These are phyloP conservation scores for Oryzias sinensis DNA, from an alignment of 2,797 vertebrate species.

Conservation along the genomic window DNA sequence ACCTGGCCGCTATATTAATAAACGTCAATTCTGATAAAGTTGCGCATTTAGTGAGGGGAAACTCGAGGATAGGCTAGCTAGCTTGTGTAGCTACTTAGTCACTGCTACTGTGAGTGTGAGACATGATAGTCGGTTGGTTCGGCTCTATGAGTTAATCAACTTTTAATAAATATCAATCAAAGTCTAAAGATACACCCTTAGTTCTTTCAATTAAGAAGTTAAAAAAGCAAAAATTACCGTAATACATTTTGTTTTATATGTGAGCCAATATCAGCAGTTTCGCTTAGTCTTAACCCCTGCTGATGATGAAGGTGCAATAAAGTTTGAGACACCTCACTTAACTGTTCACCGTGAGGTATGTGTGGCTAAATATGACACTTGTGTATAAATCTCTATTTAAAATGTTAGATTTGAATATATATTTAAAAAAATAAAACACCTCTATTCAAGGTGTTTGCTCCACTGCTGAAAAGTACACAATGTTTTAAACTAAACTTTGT, in stretches of 20 bases:
- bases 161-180: not conserved
- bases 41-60: constrained; percentile 7
- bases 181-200: not conserved
- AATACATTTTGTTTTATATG: not conserved
- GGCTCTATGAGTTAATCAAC: constrained; percentile 24
- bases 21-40: constrained; percentile 10
- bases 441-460: not conserved
- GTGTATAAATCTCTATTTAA: too few species aligned
- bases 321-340: constrained; percentile 45
- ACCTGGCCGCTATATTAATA: not conserved
- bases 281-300: not conserved
- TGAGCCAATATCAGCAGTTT: constrained; percentile 5
- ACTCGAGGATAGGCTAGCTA: constrained; percentile 29
- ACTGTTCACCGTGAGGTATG: not conserved
- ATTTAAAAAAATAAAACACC: constrained; percentile 1
- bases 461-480: not conserved
- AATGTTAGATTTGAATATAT: not conserved
- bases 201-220: too few species aligned
- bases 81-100: constrained; percentile 27
- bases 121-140: constrained; percentile 8
- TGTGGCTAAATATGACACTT: not conserved
- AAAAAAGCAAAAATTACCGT: not conserved
- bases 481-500: not conserved
- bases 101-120: constrained; percentile 1
- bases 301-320: constrained; percentile 22